Evolutionary conservation across 2,888 invertebrate genomes (phyloP).

Genomic region (Metellina segmentata): DNA sequence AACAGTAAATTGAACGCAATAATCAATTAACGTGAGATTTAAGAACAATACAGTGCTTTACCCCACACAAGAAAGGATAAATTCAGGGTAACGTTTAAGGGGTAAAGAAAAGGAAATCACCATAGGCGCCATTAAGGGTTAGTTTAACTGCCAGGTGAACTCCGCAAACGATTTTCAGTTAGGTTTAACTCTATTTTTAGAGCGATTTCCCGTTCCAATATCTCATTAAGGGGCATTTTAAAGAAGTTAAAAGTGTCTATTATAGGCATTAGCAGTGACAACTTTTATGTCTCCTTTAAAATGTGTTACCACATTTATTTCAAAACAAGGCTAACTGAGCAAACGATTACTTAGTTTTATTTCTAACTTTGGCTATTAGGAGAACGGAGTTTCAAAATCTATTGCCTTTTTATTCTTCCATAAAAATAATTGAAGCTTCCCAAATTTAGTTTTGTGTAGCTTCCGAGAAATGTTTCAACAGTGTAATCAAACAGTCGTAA

Average conservation of each 20-base stretch:
- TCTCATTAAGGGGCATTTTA: slow-evolving; percentile 50
- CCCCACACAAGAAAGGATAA: not conserved
- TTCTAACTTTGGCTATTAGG: not conserved
- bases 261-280: slow-evolving; percentile 32
- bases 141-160: slow-evolving; percentile 34
- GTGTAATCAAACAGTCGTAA: too few relatives aligned
- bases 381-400: too few relatives aligned
- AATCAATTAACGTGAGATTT: not conserved
- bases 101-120: not conserved
- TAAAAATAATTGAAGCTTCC: too few relatives aligned
- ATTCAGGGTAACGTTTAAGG: not conserved
- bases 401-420: too few relatives aligned
- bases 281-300: slow-evolving; percentile 10
- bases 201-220: slow-evolving; percentile 35
- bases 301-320: slow-evolving; percentile 28
- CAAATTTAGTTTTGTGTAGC: too few relatives aligned
- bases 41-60: not conserved
- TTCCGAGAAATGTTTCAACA: too few relatives aligned
- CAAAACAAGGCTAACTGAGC: not conserved
- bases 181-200: slow-evolving; percentile 62
- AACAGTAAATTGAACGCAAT: not conserved
- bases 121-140: slow-evolving; percentile 13
- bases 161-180: slow-evolving; percentile 33
- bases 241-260: slow-evolving; percentile 36
- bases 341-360: not conserved